Conservation (phyloP, 2,888 invertebrate genomes). For the Quadroppia sp. region DNA sequence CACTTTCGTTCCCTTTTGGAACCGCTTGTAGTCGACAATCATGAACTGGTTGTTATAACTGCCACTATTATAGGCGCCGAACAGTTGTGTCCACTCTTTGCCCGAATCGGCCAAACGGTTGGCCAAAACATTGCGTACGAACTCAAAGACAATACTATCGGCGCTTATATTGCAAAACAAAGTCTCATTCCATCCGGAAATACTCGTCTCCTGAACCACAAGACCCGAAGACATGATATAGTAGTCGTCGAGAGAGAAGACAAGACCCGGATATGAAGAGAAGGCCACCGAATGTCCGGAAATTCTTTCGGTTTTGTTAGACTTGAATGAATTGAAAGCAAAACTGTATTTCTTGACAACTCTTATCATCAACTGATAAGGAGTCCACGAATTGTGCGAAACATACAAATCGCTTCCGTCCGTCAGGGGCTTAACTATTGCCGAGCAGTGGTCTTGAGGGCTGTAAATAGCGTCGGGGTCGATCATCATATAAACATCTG, state of each 20-base stretch:
- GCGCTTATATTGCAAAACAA: too few relatives aligned
- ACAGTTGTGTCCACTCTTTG: constrained; percentile 50
- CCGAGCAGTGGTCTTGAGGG: constrained; percentile 58
- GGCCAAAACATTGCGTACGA: constrained; percentile 52
- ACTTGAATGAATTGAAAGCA: too few relatives aligned
- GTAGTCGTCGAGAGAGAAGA: constrained; percentile 52
- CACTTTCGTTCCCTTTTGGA: too few relatives aligned
- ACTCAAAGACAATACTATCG: constrained; percentile 51
- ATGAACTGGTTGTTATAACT: constrained; percentile 55
- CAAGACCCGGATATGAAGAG: constrained; percentile 43
- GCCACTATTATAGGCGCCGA: constrained; percentile 51
- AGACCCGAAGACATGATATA: constrained; percentile 50
- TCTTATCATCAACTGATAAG: constrained; percentile 74
- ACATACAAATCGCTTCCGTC: constrained; percentile 62
- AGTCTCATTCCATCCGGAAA: too few relatives aligned
- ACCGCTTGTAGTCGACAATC: constrained; percentile 52
- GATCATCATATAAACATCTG: neutral
- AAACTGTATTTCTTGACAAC: constrained; percentile 79
- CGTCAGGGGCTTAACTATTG: constrained; percentile 63
- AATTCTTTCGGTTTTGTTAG: neutral
- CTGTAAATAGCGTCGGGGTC: neutral
- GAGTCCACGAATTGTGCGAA: constrained; percentile 75
- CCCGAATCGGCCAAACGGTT: constrained; percentile 52
- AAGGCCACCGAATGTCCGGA: constrained; percentile 13
- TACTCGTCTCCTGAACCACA: constrained; percentile 41